Conservation (phyloP, 1,140 invertebrate genomes). For the Coenobita brevimanus region DNA sequence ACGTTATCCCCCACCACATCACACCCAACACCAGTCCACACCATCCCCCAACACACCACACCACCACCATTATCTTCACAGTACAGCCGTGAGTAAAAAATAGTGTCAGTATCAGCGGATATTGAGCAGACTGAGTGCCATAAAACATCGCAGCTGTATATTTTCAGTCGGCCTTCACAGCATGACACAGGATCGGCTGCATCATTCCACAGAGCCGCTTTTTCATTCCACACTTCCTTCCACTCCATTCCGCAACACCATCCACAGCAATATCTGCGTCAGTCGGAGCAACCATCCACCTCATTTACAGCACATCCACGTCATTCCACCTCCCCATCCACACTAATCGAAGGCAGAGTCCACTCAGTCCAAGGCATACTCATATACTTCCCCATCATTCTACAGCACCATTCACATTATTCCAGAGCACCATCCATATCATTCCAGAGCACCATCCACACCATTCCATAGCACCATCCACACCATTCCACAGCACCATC, state of each 20-base stretch:
- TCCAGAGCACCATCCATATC: no score
- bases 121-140: slow-evolving; percentile 21
- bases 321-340: background rate
- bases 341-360: background rate
- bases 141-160: background rate
- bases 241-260: background rate
- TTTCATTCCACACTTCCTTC: background rate
- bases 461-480: no score
- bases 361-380: background rate
- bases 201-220: background rate
- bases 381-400: no score
- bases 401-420: no score
- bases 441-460: no score
- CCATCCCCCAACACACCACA: no score
- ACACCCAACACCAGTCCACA: no score
- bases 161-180: background rate
- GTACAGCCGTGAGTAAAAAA: no score
- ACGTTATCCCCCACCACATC: no score
- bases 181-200: background rate
- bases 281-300: background rate
- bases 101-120: background rate
- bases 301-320: background rate
- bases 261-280: no score
- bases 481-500: no score
- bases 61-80: no score